These are phyloP conservation scores for Dinocampus coccinellae DNA, from an alignment of 2,888 invertebrate species.

Conservation along the genomic window DNA sequence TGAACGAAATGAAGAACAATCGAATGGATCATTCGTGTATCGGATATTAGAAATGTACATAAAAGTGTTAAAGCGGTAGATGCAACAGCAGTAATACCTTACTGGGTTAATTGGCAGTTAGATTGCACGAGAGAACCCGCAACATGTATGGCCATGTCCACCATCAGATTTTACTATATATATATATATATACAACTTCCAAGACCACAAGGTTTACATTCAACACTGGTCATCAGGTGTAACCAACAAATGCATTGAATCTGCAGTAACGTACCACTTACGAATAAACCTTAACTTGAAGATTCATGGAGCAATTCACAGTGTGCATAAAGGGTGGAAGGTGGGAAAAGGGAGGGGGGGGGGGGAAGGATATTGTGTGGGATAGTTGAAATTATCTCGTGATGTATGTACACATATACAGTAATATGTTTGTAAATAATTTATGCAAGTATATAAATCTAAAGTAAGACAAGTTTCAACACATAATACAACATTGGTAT, in stretches of 20 bases:
- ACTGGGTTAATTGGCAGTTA: not conserved
- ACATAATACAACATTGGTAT: conserved; percentile 16
- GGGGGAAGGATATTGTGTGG: conserved; percentile 57
- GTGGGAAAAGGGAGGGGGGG: too few relatives aligned
- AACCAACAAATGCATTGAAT: conserved; percentile 59
- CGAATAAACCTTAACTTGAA: conserved; percentile 55
- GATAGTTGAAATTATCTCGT: conserved; percentile 51
- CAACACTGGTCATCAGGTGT: conserved; percentile 54
- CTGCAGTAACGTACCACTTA: conserved; percentile 57
- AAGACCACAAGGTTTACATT: conserved; percentile 17
- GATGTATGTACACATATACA: conserved; percentile 46
- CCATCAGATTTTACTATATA: not conserved
- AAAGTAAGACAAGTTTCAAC: not conserved
- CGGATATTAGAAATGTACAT: too few relatives aligned
- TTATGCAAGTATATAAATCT: conserved; percentile 37
- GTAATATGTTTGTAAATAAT: conserved; percentile 53
- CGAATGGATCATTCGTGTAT: too few relatives aligned
- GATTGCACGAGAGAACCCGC: not conserved
- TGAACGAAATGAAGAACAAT: too few relatives aligned
- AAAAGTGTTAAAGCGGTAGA: conserved; percentile 17
- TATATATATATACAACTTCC: not conserved
- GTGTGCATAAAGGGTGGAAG: conserved; percentile 56
- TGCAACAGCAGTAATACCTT: conserved; percentile 9
- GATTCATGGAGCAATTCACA: conserved; percentile 60
- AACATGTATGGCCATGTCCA: not conserved